Evolutionary conservation across 30 jellyfish, hydroid and myxozoan species (phyloP).

Genomic region (Cassiopea andromeda): DNA sequence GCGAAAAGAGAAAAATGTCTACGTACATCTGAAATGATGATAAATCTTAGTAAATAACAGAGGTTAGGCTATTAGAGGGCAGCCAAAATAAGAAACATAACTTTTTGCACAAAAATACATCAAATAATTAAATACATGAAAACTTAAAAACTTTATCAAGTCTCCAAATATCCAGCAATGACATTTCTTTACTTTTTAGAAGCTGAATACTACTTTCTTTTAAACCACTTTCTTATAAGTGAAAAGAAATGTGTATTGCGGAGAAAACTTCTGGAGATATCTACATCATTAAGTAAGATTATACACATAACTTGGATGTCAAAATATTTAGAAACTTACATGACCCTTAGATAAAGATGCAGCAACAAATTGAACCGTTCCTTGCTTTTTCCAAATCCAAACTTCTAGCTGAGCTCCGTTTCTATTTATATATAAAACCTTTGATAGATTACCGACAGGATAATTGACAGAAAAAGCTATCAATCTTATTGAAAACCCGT

Average conservation of each 20-base stretch:
- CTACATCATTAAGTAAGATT: neutral
- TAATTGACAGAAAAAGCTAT: constrained; percentile 4
- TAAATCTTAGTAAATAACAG: no score
- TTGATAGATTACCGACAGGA: neutral
- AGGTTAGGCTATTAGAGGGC: no score
- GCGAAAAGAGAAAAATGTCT: no score
- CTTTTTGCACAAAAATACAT: no score
- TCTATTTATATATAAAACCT: neutral
- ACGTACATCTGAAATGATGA: no score
- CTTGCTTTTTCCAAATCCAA: neutral
- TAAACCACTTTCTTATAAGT: no score
- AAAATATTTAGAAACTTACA: neutral
- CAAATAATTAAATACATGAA: no score
- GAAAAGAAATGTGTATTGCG: neutral
- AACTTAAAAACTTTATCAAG: no score
- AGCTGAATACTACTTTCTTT: no score
- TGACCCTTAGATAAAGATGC: neutral
- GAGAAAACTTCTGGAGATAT: neutral
- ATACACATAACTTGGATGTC: neutral
- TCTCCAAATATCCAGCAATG: no score
- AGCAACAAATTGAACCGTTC: neutral
- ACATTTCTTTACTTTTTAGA: no score
- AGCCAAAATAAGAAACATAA: no score
- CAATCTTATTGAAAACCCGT: constrained; percentile 30
- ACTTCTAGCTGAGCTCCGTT: neutral